Base-by-base conservation (phyloP, 2,888 invertebrate species). In the Agonopterix subpropinquella region DNA sequence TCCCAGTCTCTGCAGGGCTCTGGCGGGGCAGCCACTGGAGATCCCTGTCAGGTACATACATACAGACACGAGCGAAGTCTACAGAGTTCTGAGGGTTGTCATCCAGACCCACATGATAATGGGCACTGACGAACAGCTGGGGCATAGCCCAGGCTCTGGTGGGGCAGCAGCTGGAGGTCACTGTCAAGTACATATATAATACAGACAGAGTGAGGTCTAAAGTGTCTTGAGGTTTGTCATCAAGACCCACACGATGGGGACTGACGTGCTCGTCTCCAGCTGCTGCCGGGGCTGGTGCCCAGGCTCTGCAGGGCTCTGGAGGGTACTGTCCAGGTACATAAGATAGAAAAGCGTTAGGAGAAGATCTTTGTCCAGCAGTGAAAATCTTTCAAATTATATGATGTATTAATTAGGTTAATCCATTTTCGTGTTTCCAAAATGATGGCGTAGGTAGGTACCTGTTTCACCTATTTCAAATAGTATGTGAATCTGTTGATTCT, bases 181-280 rank as follows among this genome's bases (percentile, higher is more conserved):
- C 80, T 39, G 74, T 87, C 55, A 86, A 87, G 87, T 83, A n/a
- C 9, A n/a, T 39, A 39, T 4, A n/a, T n/a, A n/a, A n/a, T 37
- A 37, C 37, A 8, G 8, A 37, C 1, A 1, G 15, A 15, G 15
- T 3, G 15, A 15, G 15, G 15, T 15, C 15, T 15, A 15, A 3
- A 15, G 1, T 15, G 15, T 15, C 15, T 3, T 3, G 15, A 15
- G 15, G 2, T 1, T 15, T 15, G 15, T 15, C 15, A 15, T 15
- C 18, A 94, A 94, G 77, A 94, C 94, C 0, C 92, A 93, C 67
- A 94, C 94, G 93, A 92, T 93, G 91, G 94, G 94, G 1, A 75
- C 87, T 1, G 79, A 80, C 0, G 44, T n/a, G n/a, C n/a, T n/a
- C n/a, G n/a, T n/a, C n/a, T n/a, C n/a, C n/a, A n/a, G n/a, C n/a